Conservation (phyloP, 2,797 vertebrate species). For the Botia almorhae region DNA sequence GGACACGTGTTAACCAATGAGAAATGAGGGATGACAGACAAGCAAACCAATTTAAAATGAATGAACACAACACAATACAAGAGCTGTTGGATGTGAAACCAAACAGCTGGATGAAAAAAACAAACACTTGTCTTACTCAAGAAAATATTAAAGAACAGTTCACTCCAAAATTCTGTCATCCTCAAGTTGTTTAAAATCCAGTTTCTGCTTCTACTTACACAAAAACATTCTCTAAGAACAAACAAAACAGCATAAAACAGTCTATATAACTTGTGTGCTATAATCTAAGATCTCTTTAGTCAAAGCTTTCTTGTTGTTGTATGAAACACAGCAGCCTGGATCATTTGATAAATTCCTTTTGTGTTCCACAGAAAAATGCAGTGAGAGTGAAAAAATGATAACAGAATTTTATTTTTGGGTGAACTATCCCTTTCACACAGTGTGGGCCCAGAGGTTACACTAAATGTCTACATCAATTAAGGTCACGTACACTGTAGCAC, state of each 20-base stretch:
- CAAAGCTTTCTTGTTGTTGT: neutral
- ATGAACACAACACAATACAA: too few species aligned
- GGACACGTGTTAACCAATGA: constrained; percentile 5
- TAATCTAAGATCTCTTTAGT: neutral
- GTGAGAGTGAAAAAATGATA: too few species aligned
- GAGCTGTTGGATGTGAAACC: neutral
- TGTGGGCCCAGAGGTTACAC: neutral
- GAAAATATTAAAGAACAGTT: neutral
- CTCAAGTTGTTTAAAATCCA: too few species aligned
- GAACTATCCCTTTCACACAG: constrained; percentile 1
- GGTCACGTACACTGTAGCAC: neutral
- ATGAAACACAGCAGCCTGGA: too few species aligned
- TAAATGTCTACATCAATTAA: neutral
- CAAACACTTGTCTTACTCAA: constrained; percentile 15
- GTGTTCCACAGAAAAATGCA: too few species aligned
- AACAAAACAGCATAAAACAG: too few species aligned
- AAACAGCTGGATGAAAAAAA: constrained; percentile 4
- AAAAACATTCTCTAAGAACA: too few species aligned
- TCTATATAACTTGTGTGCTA: neutral
- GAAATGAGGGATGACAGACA: constrained; percentile 19
- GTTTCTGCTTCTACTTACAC: too few species aligned
- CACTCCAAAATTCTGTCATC: too few species aligned
- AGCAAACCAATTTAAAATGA: neutral
- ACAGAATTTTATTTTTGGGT: neutral
- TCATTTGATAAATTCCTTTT: too few species aligned